Conservation (phyloP, 2,797 vertebrate species). For the Prionace glauca region DNA sequence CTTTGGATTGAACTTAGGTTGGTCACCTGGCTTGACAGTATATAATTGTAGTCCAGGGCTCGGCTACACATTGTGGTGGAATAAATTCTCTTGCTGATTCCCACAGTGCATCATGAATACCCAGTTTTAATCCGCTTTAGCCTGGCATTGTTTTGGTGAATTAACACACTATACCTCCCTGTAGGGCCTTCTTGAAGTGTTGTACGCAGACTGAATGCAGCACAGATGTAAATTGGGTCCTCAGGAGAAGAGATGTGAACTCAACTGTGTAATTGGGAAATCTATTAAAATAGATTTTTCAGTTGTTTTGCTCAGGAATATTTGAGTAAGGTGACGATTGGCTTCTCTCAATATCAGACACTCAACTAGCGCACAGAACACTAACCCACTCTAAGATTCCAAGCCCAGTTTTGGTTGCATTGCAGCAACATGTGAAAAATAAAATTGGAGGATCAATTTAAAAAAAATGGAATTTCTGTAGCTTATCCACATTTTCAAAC, state of each 20-base stretch:
- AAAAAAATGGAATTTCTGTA: background rate
- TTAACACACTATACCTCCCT: background rate
- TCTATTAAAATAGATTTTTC: background rate
- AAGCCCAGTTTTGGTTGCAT: background rate
- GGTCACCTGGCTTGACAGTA: background rate
- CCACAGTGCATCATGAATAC: too few species aligned
- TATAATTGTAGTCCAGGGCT: background rate
- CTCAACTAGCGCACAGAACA: background rate
- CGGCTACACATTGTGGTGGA: background rate
- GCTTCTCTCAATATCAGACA: background rate
- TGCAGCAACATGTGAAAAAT: background rate
- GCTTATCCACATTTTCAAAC: background rate
- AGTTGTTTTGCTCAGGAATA: background rate
- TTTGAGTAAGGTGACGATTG: background rate
- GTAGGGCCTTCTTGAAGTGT: background rate
- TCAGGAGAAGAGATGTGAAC: background rate
- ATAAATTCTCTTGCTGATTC: background rate
- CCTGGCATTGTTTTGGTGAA: background rate
- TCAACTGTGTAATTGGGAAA: background rate
- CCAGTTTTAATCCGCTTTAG: background rate
- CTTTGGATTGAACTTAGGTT: background rate
- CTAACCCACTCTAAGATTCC: background rate
- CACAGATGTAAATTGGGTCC: background rate
- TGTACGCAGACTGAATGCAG: background rate
- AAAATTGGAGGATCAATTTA: background rate